These are phyloP conservation scores for Eupeodes latifasciatus DNA, from an alignment of 2,888 invertebrate genomes.

Conservation along the genomic window DNA sequence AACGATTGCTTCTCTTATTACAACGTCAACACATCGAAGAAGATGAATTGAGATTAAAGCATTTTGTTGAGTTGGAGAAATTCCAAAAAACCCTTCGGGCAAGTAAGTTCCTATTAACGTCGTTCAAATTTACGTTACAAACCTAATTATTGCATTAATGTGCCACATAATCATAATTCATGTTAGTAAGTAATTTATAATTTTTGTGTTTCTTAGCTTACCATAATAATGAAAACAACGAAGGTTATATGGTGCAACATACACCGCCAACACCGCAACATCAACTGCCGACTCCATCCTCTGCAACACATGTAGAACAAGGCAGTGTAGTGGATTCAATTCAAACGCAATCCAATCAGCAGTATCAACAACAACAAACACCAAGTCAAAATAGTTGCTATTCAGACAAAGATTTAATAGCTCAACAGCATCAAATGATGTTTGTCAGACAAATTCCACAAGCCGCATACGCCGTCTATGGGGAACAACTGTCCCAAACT, in stretches of 20 bases:
- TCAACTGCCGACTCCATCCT: constrained; percentile 33
- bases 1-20: too few species aligned
- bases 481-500: constrained; percentile 27
- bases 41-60: too few species aligned
- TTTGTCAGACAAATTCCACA: constrained; percentile 51
- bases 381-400: constrained; percentile 38
- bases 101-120: too few species aligned
- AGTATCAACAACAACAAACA: constrained; percentile 70
- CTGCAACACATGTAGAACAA: constrained; percentile 23
- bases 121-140: too few species aligned
- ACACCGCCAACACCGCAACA: constrained; percentile 50
- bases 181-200: too few species aligned
- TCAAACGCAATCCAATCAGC: constrained; percentile 69
- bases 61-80: too few species aligned
- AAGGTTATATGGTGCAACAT: constrained; percentile 37
- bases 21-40: too few species aligned
- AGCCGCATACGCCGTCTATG: constrained; percentile 15
- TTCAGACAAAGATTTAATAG: constrained; percentile 37
- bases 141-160: too few species aligned
- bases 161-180: too few species aligned
- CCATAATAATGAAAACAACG: too few species aligned
- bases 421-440: constrained; percentile 55
- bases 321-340: constrained; percentile 44
- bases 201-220: too few species aligned
- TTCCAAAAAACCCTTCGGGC: too few species aligned